Percentiles rank a stretch among this genome's conserved stretches.
These are phyloP conservation scores for Spermophilus dauricus DNA, from an alignment of 2,113 vertebrate genomes.

Conservation along the genomic window DNA sequence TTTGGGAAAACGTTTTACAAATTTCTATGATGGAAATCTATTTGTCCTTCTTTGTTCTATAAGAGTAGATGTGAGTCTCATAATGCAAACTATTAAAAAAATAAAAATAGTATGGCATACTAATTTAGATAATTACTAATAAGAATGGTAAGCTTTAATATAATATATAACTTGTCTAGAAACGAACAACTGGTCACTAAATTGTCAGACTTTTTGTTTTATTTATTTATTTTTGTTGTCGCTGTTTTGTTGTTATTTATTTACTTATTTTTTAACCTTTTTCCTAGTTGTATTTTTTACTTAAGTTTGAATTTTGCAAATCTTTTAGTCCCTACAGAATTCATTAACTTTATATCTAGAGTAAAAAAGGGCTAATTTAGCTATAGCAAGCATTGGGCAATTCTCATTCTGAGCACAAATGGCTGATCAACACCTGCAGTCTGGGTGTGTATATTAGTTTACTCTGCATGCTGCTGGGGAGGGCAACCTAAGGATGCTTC, in stretches of 20 bases:
- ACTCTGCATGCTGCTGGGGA: slow-evolving; percentile 71
- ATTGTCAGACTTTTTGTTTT: not conserved
- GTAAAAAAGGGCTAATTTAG: slow-evolving; percentile 79
- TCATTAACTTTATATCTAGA: slow-evolving; percentile 84
- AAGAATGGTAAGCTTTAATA: not conserved
- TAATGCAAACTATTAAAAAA: not conserved
- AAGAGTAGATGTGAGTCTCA: not conserved
- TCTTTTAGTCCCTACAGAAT: slow-evolving; percentile 83
- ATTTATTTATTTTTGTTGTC: not conserved
- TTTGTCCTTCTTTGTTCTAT: not conserved
- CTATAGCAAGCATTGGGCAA: slow-evolving; percentile 72
- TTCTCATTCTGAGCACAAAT: slow-evolving; percentile 84
- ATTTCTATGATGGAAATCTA: not conserved
- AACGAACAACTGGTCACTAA: not conserved
- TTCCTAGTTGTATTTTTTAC: slow-evolving; percentile 73
- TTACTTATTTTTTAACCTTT: slow-evolving; percentile 22
- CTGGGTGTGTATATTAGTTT: slow-evolving; percentile 73
- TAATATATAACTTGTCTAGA: not conserved
- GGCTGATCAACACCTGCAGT: slow-evolving; percentile 84
- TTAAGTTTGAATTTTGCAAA: slow-evolving; percentile 75
- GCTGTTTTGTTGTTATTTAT: too few relatives aligned
- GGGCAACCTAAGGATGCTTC: slow-evolving; percentile 74
- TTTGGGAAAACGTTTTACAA: not conserved
- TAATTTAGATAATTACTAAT: slow-evolving; percentile 13
- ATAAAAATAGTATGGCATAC: not conserved